Percentiles rank a stretch among this genome's conserved stretches.
Evolutionary conservation across 2,797 vertebrate species (phyloP).

Genomic region (Eulemur mongoz): DNA sequence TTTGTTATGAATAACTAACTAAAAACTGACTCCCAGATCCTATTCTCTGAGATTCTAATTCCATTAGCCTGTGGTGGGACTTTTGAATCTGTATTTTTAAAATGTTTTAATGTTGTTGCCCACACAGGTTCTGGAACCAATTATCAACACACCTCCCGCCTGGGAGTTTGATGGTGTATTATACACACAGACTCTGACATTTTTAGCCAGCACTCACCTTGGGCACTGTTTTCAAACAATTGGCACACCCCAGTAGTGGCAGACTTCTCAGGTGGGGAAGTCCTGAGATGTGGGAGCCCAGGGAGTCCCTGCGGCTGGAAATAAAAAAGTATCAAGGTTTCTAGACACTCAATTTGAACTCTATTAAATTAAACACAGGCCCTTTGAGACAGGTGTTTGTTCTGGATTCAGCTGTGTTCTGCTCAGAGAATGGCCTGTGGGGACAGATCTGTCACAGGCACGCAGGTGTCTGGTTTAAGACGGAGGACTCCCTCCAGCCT

Average conservation of each 20-base stretch:
- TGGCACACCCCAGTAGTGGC: neutral
- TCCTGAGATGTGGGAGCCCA: neutral
- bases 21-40: neutral
- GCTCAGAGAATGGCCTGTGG: constrained; percentile 71
- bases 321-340: constrained; percentile 60
- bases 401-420: constrained; percentile 75
- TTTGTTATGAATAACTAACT: neutral
- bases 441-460: constrained; percentile 76
- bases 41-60: neutral
- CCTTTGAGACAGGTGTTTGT: constrained; percentile 77
- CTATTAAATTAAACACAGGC: constrained; percentile 72
- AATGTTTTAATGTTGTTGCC: neutral
- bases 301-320: constrained; percentile 29
- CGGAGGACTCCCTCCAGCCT: constrained; percentile 75
- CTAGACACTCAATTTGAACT: constrained; percentile 71
- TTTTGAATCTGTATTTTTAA: neutral
- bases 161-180: neutral
- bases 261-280: neutral
- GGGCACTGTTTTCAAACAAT: neutral
- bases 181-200: accelerated
- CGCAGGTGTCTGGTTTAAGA: constrained; percentile 80
- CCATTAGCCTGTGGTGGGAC: neutral
- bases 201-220: neutral
- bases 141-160: neutral
- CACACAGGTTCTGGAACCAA: neutral